These are phyloP conservation scores for Calameuta pallipes DNA, from an alignment of 2,888 invertebrate species.

Conservation along the genomic window DNA sequence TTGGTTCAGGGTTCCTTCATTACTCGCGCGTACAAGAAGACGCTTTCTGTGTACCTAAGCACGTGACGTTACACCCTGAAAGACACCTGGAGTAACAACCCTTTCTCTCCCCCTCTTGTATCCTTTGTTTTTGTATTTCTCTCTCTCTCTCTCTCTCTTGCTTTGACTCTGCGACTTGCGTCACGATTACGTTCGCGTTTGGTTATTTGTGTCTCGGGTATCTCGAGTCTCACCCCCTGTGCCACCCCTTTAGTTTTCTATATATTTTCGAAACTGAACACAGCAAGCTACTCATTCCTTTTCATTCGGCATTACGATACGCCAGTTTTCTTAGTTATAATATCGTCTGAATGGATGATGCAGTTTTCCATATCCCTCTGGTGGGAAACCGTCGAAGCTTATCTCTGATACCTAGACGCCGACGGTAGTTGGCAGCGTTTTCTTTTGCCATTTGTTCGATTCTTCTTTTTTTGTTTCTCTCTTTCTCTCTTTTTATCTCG, in stretches of 20 bases:
- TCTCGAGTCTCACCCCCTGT: not conserved
- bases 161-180: not conserved
- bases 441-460: not conserved
- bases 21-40: too few species aligned
- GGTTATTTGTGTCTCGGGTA: not conserved
- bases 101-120: too few species aligned
- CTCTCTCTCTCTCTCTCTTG: constrained; percentile 19
- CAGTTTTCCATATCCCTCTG: not conserved
- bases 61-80: too few species aligned
- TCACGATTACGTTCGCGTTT: not conserved
- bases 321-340: not conserved
- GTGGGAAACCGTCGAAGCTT: not conserved
- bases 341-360: not conserved
- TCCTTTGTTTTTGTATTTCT: not conserved
- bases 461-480: not conserved
- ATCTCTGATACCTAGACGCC: not conserved
- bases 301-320: not conserved
- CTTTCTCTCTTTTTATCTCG: not conserved
- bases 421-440: not conserved
- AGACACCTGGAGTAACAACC: too few species aligned
- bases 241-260: not conserved
- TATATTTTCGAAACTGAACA: not conserved
- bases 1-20: too few species aligned
- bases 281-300: not conserved
- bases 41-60: too few species aligned